These are phyloP conservation scores for Drosophila flavopinicola DNA, from an alignment of 2,888 invertebrate species.

Conservation along the genomic window DNA sequence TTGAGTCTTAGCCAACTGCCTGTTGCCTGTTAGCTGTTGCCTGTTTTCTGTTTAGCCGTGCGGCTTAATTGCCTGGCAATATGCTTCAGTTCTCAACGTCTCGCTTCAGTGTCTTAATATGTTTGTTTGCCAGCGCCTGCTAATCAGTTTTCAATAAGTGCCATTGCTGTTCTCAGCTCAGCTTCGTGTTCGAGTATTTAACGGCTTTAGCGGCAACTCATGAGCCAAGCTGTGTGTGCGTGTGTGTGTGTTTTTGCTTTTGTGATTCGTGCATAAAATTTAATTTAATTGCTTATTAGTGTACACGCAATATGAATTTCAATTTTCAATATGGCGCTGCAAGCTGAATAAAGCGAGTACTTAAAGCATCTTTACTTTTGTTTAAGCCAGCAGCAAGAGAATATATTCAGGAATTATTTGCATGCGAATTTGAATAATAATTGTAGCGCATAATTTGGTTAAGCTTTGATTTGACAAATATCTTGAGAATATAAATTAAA, in stretches of 20 bases:
- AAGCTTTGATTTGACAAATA: too few relatives aligned
- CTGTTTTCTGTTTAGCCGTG: conserved; percentile 60
- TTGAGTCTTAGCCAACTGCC: conserved; percentile 12
- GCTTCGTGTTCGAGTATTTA: conserved; percentile 43
- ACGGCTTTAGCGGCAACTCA: conserved; percentile 39
- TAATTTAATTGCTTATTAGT: conserved; percentile 64
- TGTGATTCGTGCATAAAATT: conserved; percentile 39
- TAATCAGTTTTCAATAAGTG: conserved; percentile 70
- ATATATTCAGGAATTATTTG: too few relatives aligned
- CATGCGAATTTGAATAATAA: too few relatives aligned
- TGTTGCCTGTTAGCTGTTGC: conserved; percentile 13
- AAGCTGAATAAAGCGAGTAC: conserved; percentile 15
- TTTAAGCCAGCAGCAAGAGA: background rate
- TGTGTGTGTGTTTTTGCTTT: conserved; percentile 18
- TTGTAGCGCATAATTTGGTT: too few relatives aligned
- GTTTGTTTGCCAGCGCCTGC: conserved; percentile 37
- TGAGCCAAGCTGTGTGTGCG: conserved; percentile 28
- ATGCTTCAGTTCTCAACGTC: conserved; percentile 43
- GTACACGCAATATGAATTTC: conserved; percentile 67
- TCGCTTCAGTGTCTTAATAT: conserved; percentile 40
- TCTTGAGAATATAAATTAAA: too few relatives aligned
- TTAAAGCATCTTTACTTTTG: conserved; percentile 32
- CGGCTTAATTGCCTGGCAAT: conserved; percentile 74
- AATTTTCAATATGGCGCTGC: conserved; percentile 55
- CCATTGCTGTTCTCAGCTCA: conserved; percentile 12